A percentile compares a stretch with the other conserved stretches of the same genome.
Evolutionary conservation across 1,140 invertebrate genomes (phyloP).

Genomic region (Drosophila parabipectinata): DNA sequence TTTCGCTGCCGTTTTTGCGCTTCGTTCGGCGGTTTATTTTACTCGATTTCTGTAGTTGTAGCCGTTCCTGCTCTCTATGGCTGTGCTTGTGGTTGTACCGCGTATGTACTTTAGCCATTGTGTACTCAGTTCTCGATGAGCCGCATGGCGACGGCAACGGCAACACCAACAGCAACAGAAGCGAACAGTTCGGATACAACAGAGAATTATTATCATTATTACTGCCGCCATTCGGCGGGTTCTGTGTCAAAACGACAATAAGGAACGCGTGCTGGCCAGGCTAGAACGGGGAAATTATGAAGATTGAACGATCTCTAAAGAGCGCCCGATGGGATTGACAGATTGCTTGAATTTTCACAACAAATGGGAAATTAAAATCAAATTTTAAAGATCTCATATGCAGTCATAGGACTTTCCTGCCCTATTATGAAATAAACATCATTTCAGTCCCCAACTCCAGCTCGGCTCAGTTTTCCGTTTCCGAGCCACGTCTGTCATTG

Average conservation of each 20-base stretch:
- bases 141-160: conserved; percentile 54
- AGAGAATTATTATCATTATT: conserved; percentile 41
- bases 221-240: conserved; percentile 23
- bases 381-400: not conserved
- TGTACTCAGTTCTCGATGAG: conserved; percentile 78
- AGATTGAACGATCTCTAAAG: conserved; percentile 20
- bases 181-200: conserved; percentile 51
- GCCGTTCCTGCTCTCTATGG: conserved; percentile 19
- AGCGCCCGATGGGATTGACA: not conserved
- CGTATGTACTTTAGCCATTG: conserved; percentile 79
- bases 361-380: not conserved
- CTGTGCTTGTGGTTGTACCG: conserved; percentile 41
- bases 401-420: not conserved
- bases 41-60: conserved; percentile 48
- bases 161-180: conserved; percentile 35
- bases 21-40: conserved; percentile 71
- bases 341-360: not conserved
- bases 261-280: conserved; percentile 26
- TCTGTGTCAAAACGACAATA: conserved; percentile 35
- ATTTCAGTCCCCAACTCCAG: not conserved
- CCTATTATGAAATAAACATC: too few relatives aligned
- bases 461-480: conserved; percentile 16
- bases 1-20: conserved; percentile 62
- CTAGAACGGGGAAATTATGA: conserved; percentile 22
- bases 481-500: not conserved